phyloP scores from a whole-genome alignment of 2,888 invertebrate species.

The Pyralis farinalis region DNA sequence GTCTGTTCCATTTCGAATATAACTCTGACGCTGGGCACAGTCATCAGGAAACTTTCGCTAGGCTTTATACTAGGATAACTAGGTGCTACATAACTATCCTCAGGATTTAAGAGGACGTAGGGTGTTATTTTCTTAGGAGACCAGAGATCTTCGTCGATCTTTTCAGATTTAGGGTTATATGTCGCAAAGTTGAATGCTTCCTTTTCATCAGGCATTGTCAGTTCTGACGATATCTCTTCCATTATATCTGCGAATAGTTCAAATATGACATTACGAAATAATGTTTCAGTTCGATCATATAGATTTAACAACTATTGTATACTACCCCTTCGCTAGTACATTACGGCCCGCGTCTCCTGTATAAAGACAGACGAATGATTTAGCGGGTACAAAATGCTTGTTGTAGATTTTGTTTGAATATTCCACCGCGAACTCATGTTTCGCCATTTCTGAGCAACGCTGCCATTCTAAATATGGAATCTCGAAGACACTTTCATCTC shows the following conservation, averaged over 20 bases:
- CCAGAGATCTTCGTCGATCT: conserved; percentile 84
- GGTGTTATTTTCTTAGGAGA: conserved; percentile 84
- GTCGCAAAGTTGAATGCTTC: conserved; percentile 71
- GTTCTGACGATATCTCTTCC: conserved; percentile 65
- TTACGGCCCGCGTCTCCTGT: too few species aligned
- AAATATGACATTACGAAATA: too few species aligned
- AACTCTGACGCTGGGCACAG: conserved; percentile 81
- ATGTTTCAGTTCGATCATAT: too few species aligned
- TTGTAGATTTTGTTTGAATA: too few species aligned
- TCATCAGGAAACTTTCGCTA: conserved; percentile 72
- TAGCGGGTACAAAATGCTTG: too few species aligned
- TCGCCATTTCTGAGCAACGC: too few species aligned
- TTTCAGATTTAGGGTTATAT: conserved; percentile 56
- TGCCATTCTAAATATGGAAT: too few species aligned
- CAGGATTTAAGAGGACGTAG: conserved; percentile 39
- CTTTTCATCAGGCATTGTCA: conserved; percentile 66
- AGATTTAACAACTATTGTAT: too few species aligned
- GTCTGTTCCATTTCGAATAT: conserved; percentile 83
- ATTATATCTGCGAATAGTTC: conserved; percentile 61
- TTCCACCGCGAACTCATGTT: too few species aligned
- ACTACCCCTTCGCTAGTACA: too few species aligned
- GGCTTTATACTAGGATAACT: conserved; percentile 59
- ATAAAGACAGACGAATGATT: too few species aligned
- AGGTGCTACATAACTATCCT: conserved; percentile 55
- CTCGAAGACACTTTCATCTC: too few species aligned